A percentile compares a stretch with the other conserved stretches of the same genome.
Conservation (phyloP, 2,797 vertebrate genomes). For the Microcaecilia unicolor region DNA sequence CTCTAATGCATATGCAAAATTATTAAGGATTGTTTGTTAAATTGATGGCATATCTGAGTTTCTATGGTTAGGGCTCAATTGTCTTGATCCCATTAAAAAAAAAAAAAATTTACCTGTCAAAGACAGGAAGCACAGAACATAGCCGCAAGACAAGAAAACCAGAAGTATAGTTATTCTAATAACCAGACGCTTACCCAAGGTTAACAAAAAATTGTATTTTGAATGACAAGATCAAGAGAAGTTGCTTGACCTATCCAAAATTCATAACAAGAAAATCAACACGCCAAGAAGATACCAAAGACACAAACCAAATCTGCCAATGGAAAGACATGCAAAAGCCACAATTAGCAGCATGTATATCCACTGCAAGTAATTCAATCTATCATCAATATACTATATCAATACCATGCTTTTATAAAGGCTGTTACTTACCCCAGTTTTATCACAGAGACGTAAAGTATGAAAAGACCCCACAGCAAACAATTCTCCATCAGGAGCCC, state of each 20-base stretch:
- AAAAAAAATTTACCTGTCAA: too few species aligned
- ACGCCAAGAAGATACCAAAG: background rate
- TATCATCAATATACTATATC: background rate
- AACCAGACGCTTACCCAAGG: background rate
- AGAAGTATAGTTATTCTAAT: too few species aligned
- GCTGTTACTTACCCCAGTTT: conserved; percentile 81
- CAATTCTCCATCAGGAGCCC: conserved; percentile 83
- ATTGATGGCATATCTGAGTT: too few species aligned
- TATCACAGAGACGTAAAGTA: conserved; percentile 87
- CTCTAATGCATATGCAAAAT: too few species aligned
- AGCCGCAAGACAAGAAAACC: too few species aligned
- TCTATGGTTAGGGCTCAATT: too few species aligned
- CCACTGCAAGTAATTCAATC: background rate
- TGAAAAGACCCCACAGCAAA: conserved; percentile 92
- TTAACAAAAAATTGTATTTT: background rate
- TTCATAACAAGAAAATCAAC: conserved; percentile 1
- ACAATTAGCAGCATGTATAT: background rate
- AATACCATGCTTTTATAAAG: background rate
- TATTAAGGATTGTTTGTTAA: too few species aligned
- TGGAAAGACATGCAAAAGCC: background rate
- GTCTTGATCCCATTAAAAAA: too few species aligned
- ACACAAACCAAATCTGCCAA: background rate
- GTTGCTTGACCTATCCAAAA: background rate
- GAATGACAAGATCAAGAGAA: background rate
- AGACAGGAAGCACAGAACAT: too few species aligned